These are phyloP conservation scores for Perizoma flavofasciatum DNA, from an alignment of 2,888 invertebrate genomes.

Conservation along the genomic window DNA sequence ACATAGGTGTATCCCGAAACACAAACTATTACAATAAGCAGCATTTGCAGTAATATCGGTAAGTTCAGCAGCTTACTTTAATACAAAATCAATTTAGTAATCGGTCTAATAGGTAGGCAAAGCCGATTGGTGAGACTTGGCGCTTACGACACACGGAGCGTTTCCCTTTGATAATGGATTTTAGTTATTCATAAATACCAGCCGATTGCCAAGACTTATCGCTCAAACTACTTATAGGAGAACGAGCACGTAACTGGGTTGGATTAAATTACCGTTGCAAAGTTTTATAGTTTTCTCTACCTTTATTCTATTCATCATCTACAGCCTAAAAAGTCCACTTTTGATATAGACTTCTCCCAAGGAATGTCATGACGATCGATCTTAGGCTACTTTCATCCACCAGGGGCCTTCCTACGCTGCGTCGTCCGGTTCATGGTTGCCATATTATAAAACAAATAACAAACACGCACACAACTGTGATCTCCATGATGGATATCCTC, in stretches of 20 bases:
- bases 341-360: too few species aligned
- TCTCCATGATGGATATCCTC: too few species aligned
- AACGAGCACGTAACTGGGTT: conserved; percentile 15
- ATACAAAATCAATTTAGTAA: conserved; percentile 80
- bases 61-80: conserved; percentile 66
- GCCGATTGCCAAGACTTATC: conserved; percentile 21
- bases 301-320: too few species aligned
- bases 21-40: conserved; percentile 42
- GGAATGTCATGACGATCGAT: too few species aligned
- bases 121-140: conserved; percentile 54
- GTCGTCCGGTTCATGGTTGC: too few species aligned
- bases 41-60: conserved; percentile 62
- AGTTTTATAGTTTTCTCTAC: background rate
- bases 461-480: too few species aligned
- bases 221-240: conserved; percentile 15
- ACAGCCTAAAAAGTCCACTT: too few species aligned
- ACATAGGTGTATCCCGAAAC: background rate
- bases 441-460: too few species aligned
- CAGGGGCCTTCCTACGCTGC: too few species aligned
- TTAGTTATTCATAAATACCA: conserved; percentile 54
- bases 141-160: conserved; percentile 45
- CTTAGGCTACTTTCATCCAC: too few species aligned
- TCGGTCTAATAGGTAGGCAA: conserved; percentile 48
- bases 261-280: conserved; percentile 16
- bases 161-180: conserved; percentile 49